Evolutionary conservation across 2,113 vertebrate species (phyloP), one percentile per base, ranked within the genome.

Genomic region (Plecotus auritus): DNA sequence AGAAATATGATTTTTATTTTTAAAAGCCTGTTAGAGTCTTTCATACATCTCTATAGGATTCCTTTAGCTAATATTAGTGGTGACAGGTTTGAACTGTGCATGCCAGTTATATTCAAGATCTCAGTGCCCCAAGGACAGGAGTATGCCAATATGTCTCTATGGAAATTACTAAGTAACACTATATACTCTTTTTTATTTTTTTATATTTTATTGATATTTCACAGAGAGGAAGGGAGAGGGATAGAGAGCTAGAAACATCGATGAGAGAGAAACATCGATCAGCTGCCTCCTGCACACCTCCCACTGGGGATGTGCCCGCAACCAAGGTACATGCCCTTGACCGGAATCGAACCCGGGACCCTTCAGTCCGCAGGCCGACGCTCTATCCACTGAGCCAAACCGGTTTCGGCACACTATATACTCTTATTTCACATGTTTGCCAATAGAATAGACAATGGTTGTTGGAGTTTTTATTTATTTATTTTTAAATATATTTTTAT

Each of bases 381-480:
- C n/a, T n/a, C n/a, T n/a, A n/a, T n/a, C n/a, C n/a, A n/a, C n/a
- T n/a, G n/a, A n/a, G n/a, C n/a, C n/a, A n/a, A n/a, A n/a, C n/a
- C n/a, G n/a, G n/a, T n/a, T n/a, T n/a, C n/a, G n/a, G n/a, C n/a
- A 14, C 1, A 0, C 28, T 81, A 0, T 32, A 4, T 6, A 26
- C 7, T 32, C 40, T 77, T 45, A 22, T 10, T 72, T 81, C 22
- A 47, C 5, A 5, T 5, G 4, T 67, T n/a, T 88, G 11, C 80
- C 64, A 2, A 77, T 13, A n/a, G 8, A 78, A 22, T 72, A 51
- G 42, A 47, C 51, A 59, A 4, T n/a, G 78, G 45, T 8, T 61
- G 2, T 61, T 77, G 49, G 32, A 17, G 1, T 81, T 89, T 88
- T 42, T 37, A 72, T 22, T 22, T 59, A 61, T 61, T 61, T 61